Conservation (phyloP, 2,888 invertebrate genomes). For the Drosophila mercatorum region DNA sequence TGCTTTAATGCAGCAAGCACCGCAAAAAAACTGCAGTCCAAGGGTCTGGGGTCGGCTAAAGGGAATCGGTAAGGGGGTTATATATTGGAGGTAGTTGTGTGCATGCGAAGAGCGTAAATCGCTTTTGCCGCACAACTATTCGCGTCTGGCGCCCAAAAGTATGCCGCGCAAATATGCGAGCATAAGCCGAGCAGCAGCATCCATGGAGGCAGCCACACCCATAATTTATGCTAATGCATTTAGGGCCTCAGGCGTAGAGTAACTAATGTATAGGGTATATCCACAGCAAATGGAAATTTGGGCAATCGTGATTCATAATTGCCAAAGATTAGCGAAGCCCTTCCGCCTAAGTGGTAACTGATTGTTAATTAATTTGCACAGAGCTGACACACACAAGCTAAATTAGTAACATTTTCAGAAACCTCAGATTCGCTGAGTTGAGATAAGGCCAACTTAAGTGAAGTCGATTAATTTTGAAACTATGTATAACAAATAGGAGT, state of each 20-base stretch:
- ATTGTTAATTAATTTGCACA: background rate
- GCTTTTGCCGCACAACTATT: slow-evolving; percentile 29
- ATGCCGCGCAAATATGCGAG: slow-evolving; percentile 74
- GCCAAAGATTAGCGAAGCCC: background rate
- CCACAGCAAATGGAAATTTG: slow-evolving; percentile 37
- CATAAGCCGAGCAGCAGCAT: slow-evolving; percentile 28
- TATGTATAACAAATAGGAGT: too few relatives aligned
- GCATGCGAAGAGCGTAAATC: slow-evolving; percentile 56
- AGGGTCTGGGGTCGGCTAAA: background rate
- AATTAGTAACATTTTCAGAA: background rate
- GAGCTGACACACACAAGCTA: background rate
- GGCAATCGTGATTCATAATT: slow-evolving; percentile 17
- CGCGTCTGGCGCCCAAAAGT: slow-evolving; percentile 58
- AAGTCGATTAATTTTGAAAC: background rate
- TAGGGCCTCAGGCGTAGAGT: slow-evolving; percentile 41
- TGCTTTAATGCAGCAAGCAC: slow-evolving; percentile 64
- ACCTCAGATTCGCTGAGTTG: background rate
- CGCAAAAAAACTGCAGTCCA: slow-evolving; percentile 16
- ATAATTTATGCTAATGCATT: slow-evolving; percentile 79
- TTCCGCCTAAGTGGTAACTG: background rate
- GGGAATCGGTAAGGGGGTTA: too few relatives aligned
- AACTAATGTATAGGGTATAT: slow-evolving; percentile 62
- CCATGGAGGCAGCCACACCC: slow-evolving; percentile 21
- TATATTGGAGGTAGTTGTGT: background rate
- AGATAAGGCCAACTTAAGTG: background rate